phyloP scores from a whole-genome alignment of 1,140 invertebrate genomes.

The Pollicipes pollicipes region DNA sequence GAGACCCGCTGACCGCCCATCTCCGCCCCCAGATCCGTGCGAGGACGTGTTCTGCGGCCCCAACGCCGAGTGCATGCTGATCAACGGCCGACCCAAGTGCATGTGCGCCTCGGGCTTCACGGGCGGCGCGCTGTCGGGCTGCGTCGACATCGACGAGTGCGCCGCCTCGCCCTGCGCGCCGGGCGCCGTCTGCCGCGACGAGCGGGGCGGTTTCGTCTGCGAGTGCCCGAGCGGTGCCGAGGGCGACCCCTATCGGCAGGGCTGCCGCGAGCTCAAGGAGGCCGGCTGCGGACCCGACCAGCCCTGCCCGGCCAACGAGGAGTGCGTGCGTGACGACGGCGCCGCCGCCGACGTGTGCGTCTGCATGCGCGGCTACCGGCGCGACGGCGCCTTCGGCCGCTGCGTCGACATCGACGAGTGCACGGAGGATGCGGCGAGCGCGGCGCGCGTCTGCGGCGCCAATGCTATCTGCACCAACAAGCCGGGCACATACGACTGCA shows the following conservation, averaged over 20 bases:
- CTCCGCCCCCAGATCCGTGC: constrained; percentile 53
- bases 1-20: too few relatives aligned
- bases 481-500: constrained; percentile 83
- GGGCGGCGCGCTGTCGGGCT: constrained; percentile 46
- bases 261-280: constrained; percentile 43
- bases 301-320: constrained; percentile 63
- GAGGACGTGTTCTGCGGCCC: constrained; percentile 64
- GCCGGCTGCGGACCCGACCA: constrained; percentile 47
- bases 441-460: constrained; percentile 57
- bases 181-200: constrained; percentile 70
- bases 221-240: constrained; percentile 49
- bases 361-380: constrained; percentile 60
- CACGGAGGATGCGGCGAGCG: constrained; percentile 40
- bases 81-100: constrained; percentile 63
- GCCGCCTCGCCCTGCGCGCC: constrained; percentile 48
- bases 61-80: constrained; percentile 72
- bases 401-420: constrained; percentile 82
- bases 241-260: constrained; percentile 47
- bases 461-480: constrained; percentile 81
- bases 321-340: constrained; percentile 56
- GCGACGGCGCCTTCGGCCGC: constrained; percentile 44
- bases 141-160: constrained; percentile 75
- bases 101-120: constrained; percentile 54
- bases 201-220: constrained; percentile 65
- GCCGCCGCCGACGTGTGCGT: constrained; percentile 60